Base-by-base conservation (phyloP, 2,888 invertebrate genomes). In the Limnephilus lunatus region DNA sequence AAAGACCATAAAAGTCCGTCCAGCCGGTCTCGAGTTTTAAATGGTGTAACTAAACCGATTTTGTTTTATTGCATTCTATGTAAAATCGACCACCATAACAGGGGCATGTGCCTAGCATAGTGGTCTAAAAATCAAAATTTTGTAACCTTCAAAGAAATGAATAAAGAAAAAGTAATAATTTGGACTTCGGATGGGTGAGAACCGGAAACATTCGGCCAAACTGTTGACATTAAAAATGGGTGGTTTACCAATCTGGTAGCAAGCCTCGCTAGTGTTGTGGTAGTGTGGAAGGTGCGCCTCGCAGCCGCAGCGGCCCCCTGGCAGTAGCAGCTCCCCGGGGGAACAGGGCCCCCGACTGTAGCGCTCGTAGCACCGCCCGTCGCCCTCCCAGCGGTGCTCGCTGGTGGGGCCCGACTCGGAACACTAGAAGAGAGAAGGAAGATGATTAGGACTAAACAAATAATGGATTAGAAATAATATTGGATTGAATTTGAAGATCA, bases 271-370 rank as follows among this genome's bases (percentile, higher is more conserved):
- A 0, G 96, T 95, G 82, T 97, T 96, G 94, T 98, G 97, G 94
- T 97, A 98, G 94, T 98, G 98, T 1, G 98, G 98, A 94, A 98
- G 95, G 93, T 97, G 96, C 0, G 96, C 94, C 94, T 97, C 96
- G 94, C 98, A 98, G 90, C 98, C 98, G 94, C 98, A 98, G 35
- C 95, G 96, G 2, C 97, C 96, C 19, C 97, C 97, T 0, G 98
- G 98, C 90, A 98, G 95, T 95, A 98, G 98, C 91, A 98, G 95
- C 94, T 97, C 97, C 0, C 98, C 98, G 12, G 96, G 96, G 92
- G 97, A 97, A 94, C 98, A 98, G 0, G 98, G 98, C 0, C 98
- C 98, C 94, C 96, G 96, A 0, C 98, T 97, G 95, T 97, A 98
- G 94, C 98, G 98, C 94, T 98, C 97, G 94, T 98, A 97, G 94